These are phyloP conservation scores for Syrphus vitripennis DNA, from an alignment of 2,888 invertebrate genomes.

Conservation along the genomic window DNA sequence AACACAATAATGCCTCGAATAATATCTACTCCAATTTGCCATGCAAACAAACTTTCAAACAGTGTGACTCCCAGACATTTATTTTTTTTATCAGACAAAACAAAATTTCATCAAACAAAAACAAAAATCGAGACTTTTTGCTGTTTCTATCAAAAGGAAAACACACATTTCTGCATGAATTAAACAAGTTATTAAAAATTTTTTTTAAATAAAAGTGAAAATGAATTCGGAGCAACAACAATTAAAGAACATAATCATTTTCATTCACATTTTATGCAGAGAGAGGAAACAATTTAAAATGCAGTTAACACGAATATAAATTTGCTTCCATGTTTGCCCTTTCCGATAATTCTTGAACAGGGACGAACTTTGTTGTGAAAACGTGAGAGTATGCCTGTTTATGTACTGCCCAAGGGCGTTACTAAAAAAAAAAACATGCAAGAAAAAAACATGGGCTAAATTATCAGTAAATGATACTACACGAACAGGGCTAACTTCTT, in stretches of 20 bases:
- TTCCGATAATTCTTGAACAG: neutral
- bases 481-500: too few relatives aligned
- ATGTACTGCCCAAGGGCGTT: too few relatives aligned
- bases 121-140: neutral
- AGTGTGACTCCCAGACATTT: slow-evolving; percentile 24
- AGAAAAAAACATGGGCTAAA: too few relatives aligned
- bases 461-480: too few relatives aligned
- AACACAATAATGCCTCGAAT: neutral
- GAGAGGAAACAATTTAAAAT: slow-evolving; percentile 16
- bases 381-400: too few relatives aligned
- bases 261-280: neutral
- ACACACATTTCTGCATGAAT: slow-evolving; percentile 2
- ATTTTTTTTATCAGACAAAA: slow-evolving; percentile 28
- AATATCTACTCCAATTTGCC: neutral
- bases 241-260: too few relatives aligned
- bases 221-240: slow-evolving; percentile 17
- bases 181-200: too few relatives aligned
- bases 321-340: neutral
- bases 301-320: neutral
- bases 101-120: slow-evolving; percentile 20
- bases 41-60: neutral
- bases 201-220: slow-evolving; percentile 32
- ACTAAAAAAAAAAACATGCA: too few relatives aligned
- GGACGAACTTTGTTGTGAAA: neutral
- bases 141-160: neutral